phyloP scores from a whole-genome alignment of 2,797 vertebrate genomes.

The Fundulus diaphanus region DNA sequence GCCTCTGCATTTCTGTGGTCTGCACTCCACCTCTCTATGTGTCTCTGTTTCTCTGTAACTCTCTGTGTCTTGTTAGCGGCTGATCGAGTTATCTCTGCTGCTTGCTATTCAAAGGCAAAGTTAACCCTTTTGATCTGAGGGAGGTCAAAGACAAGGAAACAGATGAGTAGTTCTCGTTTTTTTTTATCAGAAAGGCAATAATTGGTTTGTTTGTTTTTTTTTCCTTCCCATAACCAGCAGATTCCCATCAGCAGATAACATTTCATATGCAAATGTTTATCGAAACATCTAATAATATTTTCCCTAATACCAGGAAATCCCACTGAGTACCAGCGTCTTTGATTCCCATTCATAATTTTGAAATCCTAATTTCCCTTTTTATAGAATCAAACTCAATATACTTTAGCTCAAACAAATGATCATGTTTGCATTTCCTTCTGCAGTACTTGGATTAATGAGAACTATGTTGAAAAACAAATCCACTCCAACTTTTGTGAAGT shows the following conservation, averaged over 20 bases:
- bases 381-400: background rate
- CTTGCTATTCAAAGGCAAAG: slow-evolving; percentile 4
- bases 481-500: background rate
- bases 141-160: background rate
- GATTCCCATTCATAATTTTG: background rate
- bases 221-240: background rate
- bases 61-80: slow-evolving; percentile 24
- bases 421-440: background rate
- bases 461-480: background rate
- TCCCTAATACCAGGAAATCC: background rate
- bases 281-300: background rate
- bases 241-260: slow-evolving; percentile 1
- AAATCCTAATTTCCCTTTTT: background rate
- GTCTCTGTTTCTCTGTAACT: slow-evolving; percentile 24
- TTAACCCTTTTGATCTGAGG: background rate
- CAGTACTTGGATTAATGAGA: background rate
- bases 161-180: background rate
- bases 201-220: background rate
- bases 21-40: slow-evolving; percentile 48
- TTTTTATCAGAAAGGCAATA: background rate
- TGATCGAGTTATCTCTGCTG: slow-evolving; percentile 31
- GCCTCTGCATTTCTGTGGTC: slow-evolving; percentile 76
- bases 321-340: background rate
- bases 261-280: slow-evolving; percentile 6
- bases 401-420: background rate